Conservation (phyloP, 2,888 invertebrate genomes). For the Synergus umbraculus region DNA sequence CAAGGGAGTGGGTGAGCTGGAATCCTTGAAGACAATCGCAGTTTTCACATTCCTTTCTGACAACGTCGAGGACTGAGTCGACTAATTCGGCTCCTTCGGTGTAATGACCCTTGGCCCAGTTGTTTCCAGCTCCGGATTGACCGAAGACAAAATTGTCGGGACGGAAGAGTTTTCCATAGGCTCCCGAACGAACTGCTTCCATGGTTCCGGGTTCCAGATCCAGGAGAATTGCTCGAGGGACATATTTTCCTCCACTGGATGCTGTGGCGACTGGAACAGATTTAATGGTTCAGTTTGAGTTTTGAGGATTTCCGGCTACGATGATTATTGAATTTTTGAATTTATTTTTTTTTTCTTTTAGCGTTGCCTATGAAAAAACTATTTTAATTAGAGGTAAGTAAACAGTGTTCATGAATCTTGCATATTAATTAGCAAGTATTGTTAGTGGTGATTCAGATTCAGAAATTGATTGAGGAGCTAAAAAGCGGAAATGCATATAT, state of each 20-base stretch:
- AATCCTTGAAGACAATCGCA: slow-evolving; percentile 94
- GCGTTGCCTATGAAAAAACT: too few relatives aligned
- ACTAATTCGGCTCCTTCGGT: slow-evolving; percentile 93
- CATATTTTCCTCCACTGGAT: slow-evolving; percentile 83
- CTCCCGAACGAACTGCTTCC: slow-evolving; percentile 84
- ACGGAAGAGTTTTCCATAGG: slow-evolving; percentile 82
- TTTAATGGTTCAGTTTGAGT: neutral
- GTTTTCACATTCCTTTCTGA: slow-evolving; percentile 92
- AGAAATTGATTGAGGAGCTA: slow-evolving; percentile 52
- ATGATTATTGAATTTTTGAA: too few relatives aligned
- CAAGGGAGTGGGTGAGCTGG: slow-evolving; percentile 90
- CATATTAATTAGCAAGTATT: slow-evolving; percentile 52
- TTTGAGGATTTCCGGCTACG: too few relatives aligned
- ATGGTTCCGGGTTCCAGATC: slow-evolving; percentile 86
- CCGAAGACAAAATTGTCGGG: slow-evolving; percentile 84
- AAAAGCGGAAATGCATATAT: slow-evolving; percentile 63
- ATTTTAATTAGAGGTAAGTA: too few relatives aligned
- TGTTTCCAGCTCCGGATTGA: slow-evolving; percentile 77
- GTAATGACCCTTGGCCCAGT: slow-evolving; percentile 90
- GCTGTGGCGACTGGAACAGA: slow-evolving; percentile 79
- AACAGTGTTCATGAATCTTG: slow-evolving; percentile 14
- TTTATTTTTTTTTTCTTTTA: too few relatives aligned
- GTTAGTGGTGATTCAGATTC: slow-evolving; percentile 51
- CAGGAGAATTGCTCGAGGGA: slow-evolving; percentile 82
- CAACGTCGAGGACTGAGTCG: slow-evolving; percentile 91